Evolutionary conservation across 2,797 vertebrate genomes (phyloP), one percentile per base, ranked within the genome.

Genomic region (Aselliscus stoliczkanus): DNA sequence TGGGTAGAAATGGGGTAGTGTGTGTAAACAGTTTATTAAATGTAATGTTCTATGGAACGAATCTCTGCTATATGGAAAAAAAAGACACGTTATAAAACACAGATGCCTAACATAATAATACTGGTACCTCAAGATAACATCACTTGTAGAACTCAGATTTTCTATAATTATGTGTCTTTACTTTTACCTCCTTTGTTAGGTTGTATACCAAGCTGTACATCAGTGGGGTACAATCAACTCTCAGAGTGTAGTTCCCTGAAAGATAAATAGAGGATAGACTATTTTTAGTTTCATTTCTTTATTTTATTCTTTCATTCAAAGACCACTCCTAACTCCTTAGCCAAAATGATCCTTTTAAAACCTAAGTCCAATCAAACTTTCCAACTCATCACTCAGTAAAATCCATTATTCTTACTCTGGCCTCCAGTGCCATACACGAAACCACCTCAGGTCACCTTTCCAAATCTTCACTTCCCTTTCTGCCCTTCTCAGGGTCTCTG

Each of bases 221-320:
- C 85, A 99, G 98, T 0, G 99, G 99, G 5, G 99, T 99, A 97
- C 99, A 99, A 97, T 99, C 99, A 20, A 99, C 98, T 97, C 99
- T 99, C 94, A 99, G 97, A 0, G 99, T 99, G 98, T 99, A 99
- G 98, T 99, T 99, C 73, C 99, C 99, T 99, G 93, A 94, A 98
- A 98, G 76, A 92, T 2, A 97, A 69, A 12, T 47, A 84, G 72
- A 96, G 12, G 25, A 17, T 23, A 83, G 62, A 27, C 64, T 29
- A 0, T 0, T 65, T 86, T 91, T 54, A 29, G n/a, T 67, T 86
- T 89, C 9, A 44, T 82, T 86, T 56, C 7, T 85, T 73, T 75
- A 37, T 50, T 37, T 60, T 54, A 90, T 42, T 70, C 3, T 93
- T 69, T 86, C 39, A 75, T 29, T 85, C 44, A 75, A 75, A 83